These are phyloP conservation scores for Melanophora roralis DNA, from an alignment of 2,888 invertebrate genomes.

Conservation along the genomic window DNA sequence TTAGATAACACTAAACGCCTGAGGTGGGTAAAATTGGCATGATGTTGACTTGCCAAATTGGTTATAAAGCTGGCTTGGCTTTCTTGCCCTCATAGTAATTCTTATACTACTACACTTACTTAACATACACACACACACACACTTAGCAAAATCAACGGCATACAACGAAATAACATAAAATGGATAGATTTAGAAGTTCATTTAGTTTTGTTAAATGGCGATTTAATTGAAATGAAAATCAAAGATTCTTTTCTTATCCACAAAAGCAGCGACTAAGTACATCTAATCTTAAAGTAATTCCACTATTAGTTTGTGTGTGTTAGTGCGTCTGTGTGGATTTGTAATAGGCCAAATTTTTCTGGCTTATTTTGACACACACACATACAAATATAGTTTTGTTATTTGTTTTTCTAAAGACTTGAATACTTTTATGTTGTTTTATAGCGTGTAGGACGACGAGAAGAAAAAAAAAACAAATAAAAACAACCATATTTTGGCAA, in stretches of 20 bases:
- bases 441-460: neutral
- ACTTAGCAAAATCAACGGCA: no score
- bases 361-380: neutral
- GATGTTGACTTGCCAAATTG: constrained; percentile 60
- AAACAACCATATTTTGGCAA: constrained; percentile 45
- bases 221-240: constrained; percentile 61
- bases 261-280: neutral
- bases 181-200: constrained; percentile 58
- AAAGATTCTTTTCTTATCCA: constrained; percentile 57
- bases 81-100: neutral
- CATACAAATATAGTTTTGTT: neutral
- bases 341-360: constrained; percentile 14
- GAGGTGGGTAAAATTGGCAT: constrained; percentile 60
- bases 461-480: constrained; percentile 16
- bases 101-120: no score
- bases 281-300: no score
- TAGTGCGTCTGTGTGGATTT: neutral
- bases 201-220: constrained; percentile 60
- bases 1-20: constrained; percentile 57
- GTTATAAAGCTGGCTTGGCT: constrained; percentile 38
- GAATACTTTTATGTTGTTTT: neutral
- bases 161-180: constrained; percentile 45
- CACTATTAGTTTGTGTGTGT: no score
- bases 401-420: constrained; percentile 13
- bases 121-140: neutral